Base-by-base conservation (phyloP, 2,888 invertebrate species). In the Eudasyphora cyanicolor region DNA sequence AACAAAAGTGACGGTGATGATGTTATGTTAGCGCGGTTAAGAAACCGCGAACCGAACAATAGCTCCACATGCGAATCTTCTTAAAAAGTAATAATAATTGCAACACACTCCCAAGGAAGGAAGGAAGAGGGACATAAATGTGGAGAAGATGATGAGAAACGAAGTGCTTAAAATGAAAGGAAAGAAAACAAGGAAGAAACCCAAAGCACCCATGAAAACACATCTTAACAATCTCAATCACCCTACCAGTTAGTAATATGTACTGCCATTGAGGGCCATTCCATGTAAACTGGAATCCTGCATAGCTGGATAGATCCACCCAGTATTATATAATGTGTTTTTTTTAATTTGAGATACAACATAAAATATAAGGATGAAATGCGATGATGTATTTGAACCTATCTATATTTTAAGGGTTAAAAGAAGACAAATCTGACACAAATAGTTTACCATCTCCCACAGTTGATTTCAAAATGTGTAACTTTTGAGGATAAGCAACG, bases 141-240 rank as follows among this genome's bases (percentile, higher is more conserved):
- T 45, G 45, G 45, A 6, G 12, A 14, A 10, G 3, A 19, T 6
- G 2, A 49, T n/a, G 49, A 19, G 17, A 17, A 49, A 17, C 4
- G 49, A 2, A 17, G n/a, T n/a, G 14, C 45, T 12, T 17, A n/a
- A 29, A 24, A 21, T 19, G 14, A 32, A n/a, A 29, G 6, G 60
- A 29, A 29, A 19, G 27, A 24, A 14, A 12, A 57, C 24, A 57
- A 57, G 24, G 57, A 42, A 4, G 27, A 4, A 38, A 64, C 64
- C 27, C 60, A 67, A 67, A 67, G 67, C 67, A 67, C 67, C 38
- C 67, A 35, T 35, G 38, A 38, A 21, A 12, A 14, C 42, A 67
- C 38, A 35, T 21, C 42, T 67, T 67, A 67, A 42, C 67, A 67
- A 67, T 67, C 42, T n/a, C 67, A 67, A 42, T 38, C 67, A 67